Evolutionary conservation across 2,113 vertebrate genomes (phyloP).

Genomic region (Carassius auratus): DNA sequence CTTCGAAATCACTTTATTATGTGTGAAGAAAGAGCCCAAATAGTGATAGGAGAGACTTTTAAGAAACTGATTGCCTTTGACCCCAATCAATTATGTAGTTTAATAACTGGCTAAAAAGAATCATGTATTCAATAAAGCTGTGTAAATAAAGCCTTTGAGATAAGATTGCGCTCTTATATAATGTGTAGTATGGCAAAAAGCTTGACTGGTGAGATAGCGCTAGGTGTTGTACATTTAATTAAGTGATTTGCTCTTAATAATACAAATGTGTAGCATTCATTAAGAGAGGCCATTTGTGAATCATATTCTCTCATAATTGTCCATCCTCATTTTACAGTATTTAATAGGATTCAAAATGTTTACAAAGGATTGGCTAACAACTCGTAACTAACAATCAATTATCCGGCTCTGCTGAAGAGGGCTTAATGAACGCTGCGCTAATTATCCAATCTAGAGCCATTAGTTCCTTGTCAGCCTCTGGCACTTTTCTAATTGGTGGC

Average conservation of each 20-base stretch:
- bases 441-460: constrained; percentile 80
- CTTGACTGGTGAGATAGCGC: not conserved
- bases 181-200: not conserved
- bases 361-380: constrained; percentile 78
- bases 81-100: not conserved
- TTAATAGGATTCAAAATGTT: constrained; percentile 76
- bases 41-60: not conserved
- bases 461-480: constrained; percentile 77
- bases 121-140: not conserved
- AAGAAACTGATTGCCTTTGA: not conserved
- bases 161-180: not conserved
- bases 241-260: constrained; percentile 44
- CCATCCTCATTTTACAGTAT: constrained; percentile 63
- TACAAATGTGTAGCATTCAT: constrained; percentile 35
- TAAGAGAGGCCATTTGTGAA: constrained; percentile 52
- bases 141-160: not conserved
- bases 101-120: not conserved
- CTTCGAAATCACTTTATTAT: not conserved
- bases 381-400: constrained; percentile 84
- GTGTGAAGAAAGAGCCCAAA: not conserved
- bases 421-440: constrained; percentile 75
- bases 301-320: constrained; percentile 54
- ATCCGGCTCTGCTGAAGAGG: constrained; percentile 71
- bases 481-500: constrained; percentile 75
- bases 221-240: constrained; percentile 36